Percentiles rank a stretch among this genome's conserved stretches.
These are phyloP conservation scores for Plebejus argus DNA, from an alignment of 2,888 invertebrate genomes.

Conservation along the genomic window DNA sequence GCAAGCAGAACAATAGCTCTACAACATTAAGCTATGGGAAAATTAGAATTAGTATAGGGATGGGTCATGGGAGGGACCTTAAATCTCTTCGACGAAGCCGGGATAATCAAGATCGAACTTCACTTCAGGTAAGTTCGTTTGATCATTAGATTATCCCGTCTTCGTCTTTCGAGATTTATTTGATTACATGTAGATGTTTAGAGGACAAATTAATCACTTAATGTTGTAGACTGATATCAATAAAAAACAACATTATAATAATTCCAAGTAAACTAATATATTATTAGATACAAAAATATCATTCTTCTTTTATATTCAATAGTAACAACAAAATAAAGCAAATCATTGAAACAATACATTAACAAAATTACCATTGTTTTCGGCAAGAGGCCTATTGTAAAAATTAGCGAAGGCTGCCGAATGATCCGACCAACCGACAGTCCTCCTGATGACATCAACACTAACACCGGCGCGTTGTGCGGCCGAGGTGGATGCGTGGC, in stretches of 20 bases:
- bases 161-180: constrained; percentile 20
- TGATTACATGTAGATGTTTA: constrained; percentile 19
- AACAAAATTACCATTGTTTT: too few species aligned
- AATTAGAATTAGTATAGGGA: neutral
- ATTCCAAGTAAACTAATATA: too few species aligned
- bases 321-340: too few species aligned
- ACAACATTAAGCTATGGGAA: constrained; percentile 7
- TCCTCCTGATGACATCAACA: constrained; percentile 32
- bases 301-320: too few species aligned
- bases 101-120: too few species aligned
- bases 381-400: constrained; percentile 28
- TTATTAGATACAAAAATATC: too few species aligned
- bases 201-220: constrained; percentile 10
- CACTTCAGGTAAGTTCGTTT: constrained; percentile 6
- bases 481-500: constrained; percentile 37
- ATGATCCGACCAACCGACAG: constrained; percentile 36
- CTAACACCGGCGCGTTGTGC: constrained; percentile 30
- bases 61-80: neutral
- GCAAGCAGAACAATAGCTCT: too few species aligned
- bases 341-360: too few species aligned
- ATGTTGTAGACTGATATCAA: neutral
- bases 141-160: constrained; percentile 15
- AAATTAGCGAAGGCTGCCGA: constrained; percentile 35
- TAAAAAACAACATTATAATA: too few species aligned
- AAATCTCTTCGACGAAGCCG: constrained; percentile 21